Conservation (phyloP, 2,797 vertebrate genomes). For the Synaphobranchus kaupii region DNA sequence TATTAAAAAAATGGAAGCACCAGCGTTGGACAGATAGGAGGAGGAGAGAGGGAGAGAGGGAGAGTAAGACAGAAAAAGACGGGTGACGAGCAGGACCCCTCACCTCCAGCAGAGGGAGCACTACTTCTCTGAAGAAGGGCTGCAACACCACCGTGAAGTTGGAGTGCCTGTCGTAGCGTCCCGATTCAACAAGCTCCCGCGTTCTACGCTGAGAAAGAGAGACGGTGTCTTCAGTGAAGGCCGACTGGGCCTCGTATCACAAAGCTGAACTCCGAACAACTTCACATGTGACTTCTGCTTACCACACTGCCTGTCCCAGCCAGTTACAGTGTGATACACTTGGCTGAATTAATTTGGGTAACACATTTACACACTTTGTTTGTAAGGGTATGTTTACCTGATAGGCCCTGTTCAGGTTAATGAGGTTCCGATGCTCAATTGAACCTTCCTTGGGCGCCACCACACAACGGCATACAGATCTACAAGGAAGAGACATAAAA, state of each 20-base stretch:
- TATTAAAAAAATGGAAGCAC: not conserved
- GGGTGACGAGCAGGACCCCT: not conserved
- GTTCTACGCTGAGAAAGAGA: slow-evolving; percentile 67
- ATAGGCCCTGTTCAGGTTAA: slow-evolving; percentile 72
- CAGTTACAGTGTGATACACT: not conserved
- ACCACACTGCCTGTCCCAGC: not conserved
- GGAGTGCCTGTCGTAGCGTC: slow-evolving; percentile 79
- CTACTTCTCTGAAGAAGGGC: slow-evolving; percentile 76
- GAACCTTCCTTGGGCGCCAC: slow-evolving; percentile 73
- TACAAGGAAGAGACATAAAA: slow-evolving; percentile 52
- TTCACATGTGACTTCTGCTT: not conserved
- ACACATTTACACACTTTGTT: not conserved
- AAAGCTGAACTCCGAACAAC: not conserved
- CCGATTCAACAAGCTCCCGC: slow-evolving; percentile 76
- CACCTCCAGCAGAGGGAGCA: slow-evolving; percentile 74
- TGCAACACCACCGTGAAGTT: slow-evolving; percentile 90
- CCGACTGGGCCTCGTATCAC: not conserved
- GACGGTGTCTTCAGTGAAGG: not conserved
- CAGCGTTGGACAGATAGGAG: not conserved
- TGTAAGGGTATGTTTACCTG: slow-evolving; percentile 71
- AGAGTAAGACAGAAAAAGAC: too few relatives aligned
- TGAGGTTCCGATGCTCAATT: slow-evolving; percentile 69
- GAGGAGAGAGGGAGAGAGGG: too few relatives aligned
- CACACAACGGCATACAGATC: slow-evolving; percentile 82
- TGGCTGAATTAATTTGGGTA: not conserved